A percentile compares a stretch with the other conserved stretches of the same genome.
These are phyloP conservation scores for Petrophora chlorosata DNA, from an alignment of 2,888 invertebrate genomes.

Conservation along the genomic window DNA sequence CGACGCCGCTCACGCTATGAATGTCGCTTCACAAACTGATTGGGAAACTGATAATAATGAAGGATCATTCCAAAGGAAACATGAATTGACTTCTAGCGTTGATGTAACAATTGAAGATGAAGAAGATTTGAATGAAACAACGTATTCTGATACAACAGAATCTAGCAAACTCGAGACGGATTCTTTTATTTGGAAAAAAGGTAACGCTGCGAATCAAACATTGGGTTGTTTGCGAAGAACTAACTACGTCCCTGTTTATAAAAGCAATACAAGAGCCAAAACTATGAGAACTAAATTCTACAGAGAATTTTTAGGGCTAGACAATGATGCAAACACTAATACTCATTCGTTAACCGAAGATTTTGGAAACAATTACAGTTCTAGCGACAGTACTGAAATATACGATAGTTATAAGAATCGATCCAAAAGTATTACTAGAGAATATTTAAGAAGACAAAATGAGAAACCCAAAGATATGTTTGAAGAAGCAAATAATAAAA, in stretches of 20 bases:
- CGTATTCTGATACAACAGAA: constrained; percentile 54
- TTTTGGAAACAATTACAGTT: constrained; percentile 29
- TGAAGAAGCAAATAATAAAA: constrained; percentile 54
- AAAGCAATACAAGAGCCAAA: constrained; percentile 46
- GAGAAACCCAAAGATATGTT: constrained; percentile 35
- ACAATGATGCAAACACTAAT: constrained; percentile 28
- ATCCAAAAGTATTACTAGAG: neutral
- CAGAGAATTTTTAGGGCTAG: constrained; percentile 53
- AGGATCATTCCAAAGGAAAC: neutral
- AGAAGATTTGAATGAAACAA: constrained; percentile 31
- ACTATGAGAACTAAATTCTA: constrained; percentile 50
- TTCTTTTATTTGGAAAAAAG: constrained; percentile 60
- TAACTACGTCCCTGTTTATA: constrained; percentile 53
- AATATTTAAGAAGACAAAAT: constrained; percentile 21
- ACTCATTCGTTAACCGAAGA: constrained; percentile 9
- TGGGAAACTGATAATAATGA: constrained; percentile 31
- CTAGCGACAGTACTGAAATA: constrained; percentile 37
- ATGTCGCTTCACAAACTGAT: constrained; percentile 35
- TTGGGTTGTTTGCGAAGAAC: constrained; percentile 37
- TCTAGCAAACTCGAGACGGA: constrained; percentile 58
- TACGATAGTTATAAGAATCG: constrained; percentile 38
- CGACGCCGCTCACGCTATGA: constrained; percentile 30
- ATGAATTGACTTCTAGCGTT: constrained; percentile 3
- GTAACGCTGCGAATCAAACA: constrained; percentile 32
- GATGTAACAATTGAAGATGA: constrained; percentile 11